Base-by-base conservation (phyloP, 1,140 invertebrate genomes). In the Pseudomyrmex pallidus region DNA sequence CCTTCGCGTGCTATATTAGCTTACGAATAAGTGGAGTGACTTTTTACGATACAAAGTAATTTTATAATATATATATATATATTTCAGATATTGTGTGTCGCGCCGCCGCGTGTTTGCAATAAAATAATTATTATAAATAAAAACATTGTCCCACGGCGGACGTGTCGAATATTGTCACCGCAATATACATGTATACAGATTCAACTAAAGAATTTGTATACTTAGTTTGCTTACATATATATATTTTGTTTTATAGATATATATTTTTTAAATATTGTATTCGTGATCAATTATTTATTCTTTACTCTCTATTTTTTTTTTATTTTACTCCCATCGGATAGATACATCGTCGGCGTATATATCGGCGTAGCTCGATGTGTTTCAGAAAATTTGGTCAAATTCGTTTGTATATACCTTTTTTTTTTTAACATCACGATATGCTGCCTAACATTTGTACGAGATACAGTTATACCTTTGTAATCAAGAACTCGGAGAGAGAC, bases 381-480 rank as follows among this genome's bases (percentile, higher is more conserved):
- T 35, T 80, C 44, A 61, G 70, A 72, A 80, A 80, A 80, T 70
- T 80, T 80, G 76, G 76, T 80, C 76, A 61, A 66, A 48, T 22
- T 50, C 52, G 20, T 70, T 78, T 48, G 54, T 68, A n/a, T 68
- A n/a, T 35, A 35, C 25, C 35, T 35, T 35, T 35, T 35, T 35
- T 10, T 15, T 80, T 54, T 57, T 70, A 72, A 80, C 64, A 70
- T 72, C 76, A 72, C 76, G 76, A 80, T 80, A 80, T 80, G 76
- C 76, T 80, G 66, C 54, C 66, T 57, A 68, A 12, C 52, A 80
- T 80, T 80, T 80, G 76, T 80, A 80, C 76, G 76, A 77, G 10
- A 46, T 80, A 50, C 46, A 80, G 64, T 80, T 78, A 78, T n/a
- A n/a, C n/a, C 10, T 68, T 59, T 72, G 76, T 80, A 61, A 61